Percentiles rank a stretch among this genome's conserved stretches.
Conservation (phyloP, 2,888 invertebrate genomes). For the Xanthia icteritia region DNA sequence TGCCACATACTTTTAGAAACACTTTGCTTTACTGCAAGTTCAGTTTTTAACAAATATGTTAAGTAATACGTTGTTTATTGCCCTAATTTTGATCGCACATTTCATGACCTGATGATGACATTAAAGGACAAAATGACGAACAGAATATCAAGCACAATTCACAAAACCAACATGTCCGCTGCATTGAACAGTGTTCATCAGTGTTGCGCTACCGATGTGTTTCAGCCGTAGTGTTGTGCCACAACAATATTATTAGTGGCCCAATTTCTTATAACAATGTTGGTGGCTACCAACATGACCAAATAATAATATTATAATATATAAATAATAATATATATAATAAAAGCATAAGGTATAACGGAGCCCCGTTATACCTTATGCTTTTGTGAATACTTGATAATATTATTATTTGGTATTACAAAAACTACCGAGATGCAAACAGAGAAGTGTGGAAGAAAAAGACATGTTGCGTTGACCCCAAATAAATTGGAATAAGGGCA, state of each 20-base stretch:
- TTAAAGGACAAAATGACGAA: neutral
- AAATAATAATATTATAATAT: too few species aligned
- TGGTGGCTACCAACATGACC: too few species aligned
- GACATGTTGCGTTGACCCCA: fast-evolving
- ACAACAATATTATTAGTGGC: constrained; percentile 34
- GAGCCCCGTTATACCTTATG: neutral
- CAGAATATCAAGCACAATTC: constrained; percentile 28
- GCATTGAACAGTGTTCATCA: constrained; percentile 24
- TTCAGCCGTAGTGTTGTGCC: constrained; percentile 5
- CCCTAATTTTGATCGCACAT: neutral
- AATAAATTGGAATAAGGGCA: neutral
- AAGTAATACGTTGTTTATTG: neutral
- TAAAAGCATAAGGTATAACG: too few species aligned
- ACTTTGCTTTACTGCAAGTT: neutral
- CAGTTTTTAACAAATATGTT: neutral
- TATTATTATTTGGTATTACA: neutral
- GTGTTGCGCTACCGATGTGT: constrained; percentile 37
- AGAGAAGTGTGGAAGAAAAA: neutral
- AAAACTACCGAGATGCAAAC: neutral
- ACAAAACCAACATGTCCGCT: constrained; percentile 41
- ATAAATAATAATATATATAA: too few species aligned
- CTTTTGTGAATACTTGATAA: neutral
- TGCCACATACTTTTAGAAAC: neutral
- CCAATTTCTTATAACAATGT: constrained; percentile 21
- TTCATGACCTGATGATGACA: neutral